These are phyloP conservation scores for Elegia similella DNA, from an alignment of 2,888 invertebrate genomes.

Conservation along the genomic window DNA sequence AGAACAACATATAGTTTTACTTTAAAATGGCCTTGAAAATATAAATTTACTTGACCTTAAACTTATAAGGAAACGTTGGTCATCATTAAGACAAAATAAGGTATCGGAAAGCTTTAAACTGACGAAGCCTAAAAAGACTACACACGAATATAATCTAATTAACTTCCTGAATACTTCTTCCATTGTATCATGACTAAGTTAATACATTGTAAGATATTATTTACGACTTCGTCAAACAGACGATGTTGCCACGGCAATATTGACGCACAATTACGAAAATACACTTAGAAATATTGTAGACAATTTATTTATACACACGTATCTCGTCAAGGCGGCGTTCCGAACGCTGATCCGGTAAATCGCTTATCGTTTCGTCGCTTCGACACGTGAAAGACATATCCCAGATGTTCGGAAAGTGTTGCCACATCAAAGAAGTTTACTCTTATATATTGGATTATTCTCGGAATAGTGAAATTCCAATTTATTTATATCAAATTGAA, in stretches of 20 bases:
- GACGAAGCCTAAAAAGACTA: too few relatives aligned
- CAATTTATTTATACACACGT: conserved; percentile 29
- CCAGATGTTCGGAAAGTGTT: conserved; percentile 59
- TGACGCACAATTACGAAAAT: conserved; percentile 1
- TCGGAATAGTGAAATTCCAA: conserved; percentile 33
- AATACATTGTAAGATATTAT: background rate
- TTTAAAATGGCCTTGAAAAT: too few relatives aligned
- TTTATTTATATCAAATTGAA: conserved; percentile 25
- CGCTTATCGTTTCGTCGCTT: conserved; percentile 53
- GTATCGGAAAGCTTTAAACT: too few relatives aligned
- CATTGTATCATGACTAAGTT: background rate
- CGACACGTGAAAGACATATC: conserved; percentile 56
- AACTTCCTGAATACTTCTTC: background rate
- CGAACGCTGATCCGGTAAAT: conserved; percentile 55
- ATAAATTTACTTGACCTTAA: too few relatives aligned
- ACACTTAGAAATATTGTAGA: conserved; percentile 7
- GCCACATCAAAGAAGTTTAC: conserved; percentile 55
- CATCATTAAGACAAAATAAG: too few relatives aligned
- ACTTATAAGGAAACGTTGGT: too few relatives aligned
- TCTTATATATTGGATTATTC: conserved; percentile 40
- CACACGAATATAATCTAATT: too few relatives aligned
- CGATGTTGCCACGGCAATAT: background rate
- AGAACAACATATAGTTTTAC: too few relatives aligned
- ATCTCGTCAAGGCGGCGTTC: conserved; percentile 38
- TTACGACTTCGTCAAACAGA: background rate